Base-by-base conservation (phyloP, 2,888 invertebrate species). In the Selenia dentaria region DNA sequence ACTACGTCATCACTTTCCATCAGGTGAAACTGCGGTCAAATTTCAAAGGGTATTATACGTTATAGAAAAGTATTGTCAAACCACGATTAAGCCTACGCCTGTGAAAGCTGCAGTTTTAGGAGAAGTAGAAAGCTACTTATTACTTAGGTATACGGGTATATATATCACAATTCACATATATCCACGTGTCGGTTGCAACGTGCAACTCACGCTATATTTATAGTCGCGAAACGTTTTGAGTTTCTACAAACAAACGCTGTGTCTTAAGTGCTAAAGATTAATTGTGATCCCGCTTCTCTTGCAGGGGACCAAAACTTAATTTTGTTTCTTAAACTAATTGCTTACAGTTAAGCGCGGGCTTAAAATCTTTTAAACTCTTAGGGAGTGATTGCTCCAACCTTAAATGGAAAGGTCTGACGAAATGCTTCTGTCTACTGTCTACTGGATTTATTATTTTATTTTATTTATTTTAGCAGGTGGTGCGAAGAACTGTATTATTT, bases 261-360 rank as follows among this genome's bases (percentile, higher is more conserved):
- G 64, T 64, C 69, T 60, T 74, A 75, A 79, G 75, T 68, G 55
- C 65, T 62, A 61, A 63, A 79, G 82, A 83, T 85, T 83, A 82
- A 84, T 78, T 79, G 78, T 83, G 74, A 85, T 84, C 83, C 81
- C 70, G 59, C 70, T 71, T 72, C 70, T 69, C 73, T 74, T 70
- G 76, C 77, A 68, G 67, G 68, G 72, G 70, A 78, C 74, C 74
- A 70, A 76, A 81, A 82, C 81, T 83, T 80, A 78, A 83, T 82
- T 85, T 81, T 72, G 77, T 80, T 83, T 83, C 81, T 80, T 74
- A 75, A 80, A 82, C 74, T 59, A 59, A 59, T 80, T 76, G 70
- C 74, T 72, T 65, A 67, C 67, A 69, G 74, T 66, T 74, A 73
- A 75, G 76, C 68, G 58, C 54, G 56, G 70, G 74, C 77, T 83